These are phyloP conservation scores for Argynnis bischoffii DNA, from an alignment of 2,888 invertebrate species.

Conservation along the genomic window DNA sequence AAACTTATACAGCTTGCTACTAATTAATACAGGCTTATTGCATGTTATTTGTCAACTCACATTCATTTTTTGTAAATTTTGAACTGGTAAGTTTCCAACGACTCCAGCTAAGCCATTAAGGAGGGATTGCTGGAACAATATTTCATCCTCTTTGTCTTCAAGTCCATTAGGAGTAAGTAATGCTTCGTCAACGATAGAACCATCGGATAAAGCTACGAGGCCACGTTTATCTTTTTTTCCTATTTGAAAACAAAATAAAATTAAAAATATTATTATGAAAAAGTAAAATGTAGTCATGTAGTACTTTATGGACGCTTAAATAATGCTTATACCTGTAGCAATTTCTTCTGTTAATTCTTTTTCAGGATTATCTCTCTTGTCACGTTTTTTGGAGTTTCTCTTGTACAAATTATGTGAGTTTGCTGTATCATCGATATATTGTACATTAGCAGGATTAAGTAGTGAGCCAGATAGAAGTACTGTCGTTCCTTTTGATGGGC, in stretches of 20 bases:
- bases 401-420: constrained; percentile 76
- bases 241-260: constrained; percentile 41
- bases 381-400: constrained; percentile 70
- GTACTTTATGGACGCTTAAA: neutral
- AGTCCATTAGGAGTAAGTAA: constrained; percentile 69
- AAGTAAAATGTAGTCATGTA: neutral
- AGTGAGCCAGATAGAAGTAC: constrained; percentile 70
- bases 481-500: constrained; percentile 61
- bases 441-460: constrained; percentile 83
- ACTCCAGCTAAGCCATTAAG: constrained; percentile 86
- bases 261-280: neutral
- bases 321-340: constrained; percentile 48
- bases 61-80: constrained; percentile 84
- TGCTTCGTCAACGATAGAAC: constrained; percentile 85
- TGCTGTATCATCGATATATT: constrained; percentile 82
- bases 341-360: constrained; percentile 62
- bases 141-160: constrained; percentile 61
- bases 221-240: constrained; percentile 85
- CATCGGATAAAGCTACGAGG: constrained; percentile 85
- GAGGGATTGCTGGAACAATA: constrained; percentile 79
- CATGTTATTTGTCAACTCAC: constrained; percentile 55
- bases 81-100: constrained; percentile 84
- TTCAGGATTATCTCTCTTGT: constrained; percentile 77
- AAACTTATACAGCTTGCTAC: neutral
- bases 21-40: neutral